Evolutionary conservation across 2,888 invertebrate species (phyloP), one percentile per base, ranked within the genome.

Genomic region (Stenolophus ochropezus): DNA sequence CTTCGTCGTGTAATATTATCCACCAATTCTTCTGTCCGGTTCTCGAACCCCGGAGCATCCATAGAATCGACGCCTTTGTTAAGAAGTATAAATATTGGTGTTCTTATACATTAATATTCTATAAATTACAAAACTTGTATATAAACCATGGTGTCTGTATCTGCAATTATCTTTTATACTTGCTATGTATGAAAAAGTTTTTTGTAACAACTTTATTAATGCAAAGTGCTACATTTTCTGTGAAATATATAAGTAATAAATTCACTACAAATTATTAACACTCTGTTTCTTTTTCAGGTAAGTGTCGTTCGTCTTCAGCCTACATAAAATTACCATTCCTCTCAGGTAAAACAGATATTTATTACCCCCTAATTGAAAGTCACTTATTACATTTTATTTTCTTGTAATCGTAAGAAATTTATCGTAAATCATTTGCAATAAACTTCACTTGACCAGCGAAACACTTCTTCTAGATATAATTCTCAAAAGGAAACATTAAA

Each of bases 271-370:
- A 21, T 25, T 25, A 20, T 53, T 58, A 58, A 58, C 21, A 20
- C 4, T 1, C 11, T 20, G 25, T 65, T 16, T 27, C 25, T 27
- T 25, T 65, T 65, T n/a, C n/a, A n/a, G n/a, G n/a, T 65, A 18
- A 27, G 33, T 23, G 56, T 5, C 14, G n/a, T 23, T 6, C 33
- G 14, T 65, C 16, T 33, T 33, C 65, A 6, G 6, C 14, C 65
- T 65, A 8, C 58, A 25, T 58, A 4, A 25, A 58, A 58, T 25
- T 58, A 58, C 21, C 1, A 58, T 33, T 33, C 18, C 27, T 3
- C 14, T 25, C 61, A 65, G 65, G 65, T 65, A 65, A 65, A 65
- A 18, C 65, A 33, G 58, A 33, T 20, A 65, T 65, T 65, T 65
- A 65, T 65, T 27, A 27, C 18, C 27, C 33, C 14, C 25, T 65